Evolutionary conservation across 2,888 invertebrate genomes (phyloP).

Genomic region (Ceramica pisi): DNA sequence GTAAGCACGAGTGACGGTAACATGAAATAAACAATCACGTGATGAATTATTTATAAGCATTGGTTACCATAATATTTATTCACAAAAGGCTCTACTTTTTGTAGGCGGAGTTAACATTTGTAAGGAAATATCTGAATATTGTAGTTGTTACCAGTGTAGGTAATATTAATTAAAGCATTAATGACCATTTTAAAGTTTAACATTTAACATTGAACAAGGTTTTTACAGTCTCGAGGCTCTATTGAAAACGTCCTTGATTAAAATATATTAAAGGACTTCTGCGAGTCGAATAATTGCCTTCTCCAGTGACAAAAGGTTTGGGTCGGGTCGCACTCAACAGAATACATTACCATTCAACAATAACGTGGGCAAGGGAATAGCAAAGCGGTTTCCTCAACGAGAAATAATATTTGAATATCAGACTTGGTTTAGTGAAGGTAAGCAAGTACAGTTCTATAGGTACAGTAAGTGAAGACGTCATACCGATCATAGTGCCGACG

Average conservation of each 20-base stretch:
- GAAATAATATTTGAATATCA: constrained; percentile 23
- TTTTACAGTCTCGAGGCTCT: neutral
- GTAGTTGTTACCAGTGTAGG: constrained; percentile 25
- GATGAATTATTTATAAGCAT: constrained; percentile 63
- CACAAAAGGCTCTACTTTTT: constrained; percentile 37
- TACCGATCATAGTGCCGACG: constrained; percentile 99
- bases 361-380: neutral
- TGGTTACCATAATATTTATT: constrained; percentile 49
- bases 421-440: constrained; percentile 20
- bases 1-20: constrained; percentile 51
- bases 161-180: neutral
- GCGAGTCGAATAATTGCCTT: constrained; percentile 18
- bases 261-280: constrained; percentile 14
- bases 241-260: constrained; percentile 20
- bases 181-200: constrained; percentile 7
- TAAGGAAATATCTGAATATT: constrained; percentile 8
- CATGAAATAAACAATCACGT: constrained; percentile 63
- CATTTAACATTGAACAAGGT: constrained; percentile 1
- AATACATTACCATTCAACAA: constrained; percentile 35
- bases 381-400: constrained; percentile 24
- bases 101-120: constrained; percentile 34
- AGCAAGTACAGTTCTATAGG: constrained; percentile 2
- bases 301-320: constrained; percentile 25
- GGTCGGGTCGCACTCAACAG: constrained; percentile 8
- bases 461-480: constrained; percentile 70